These are phyloP conservation scores for Eupithecia abbreviata DNA, from an alignment of 2,888 invertebrate genomes.

Conservation along the genomic window DNA sequence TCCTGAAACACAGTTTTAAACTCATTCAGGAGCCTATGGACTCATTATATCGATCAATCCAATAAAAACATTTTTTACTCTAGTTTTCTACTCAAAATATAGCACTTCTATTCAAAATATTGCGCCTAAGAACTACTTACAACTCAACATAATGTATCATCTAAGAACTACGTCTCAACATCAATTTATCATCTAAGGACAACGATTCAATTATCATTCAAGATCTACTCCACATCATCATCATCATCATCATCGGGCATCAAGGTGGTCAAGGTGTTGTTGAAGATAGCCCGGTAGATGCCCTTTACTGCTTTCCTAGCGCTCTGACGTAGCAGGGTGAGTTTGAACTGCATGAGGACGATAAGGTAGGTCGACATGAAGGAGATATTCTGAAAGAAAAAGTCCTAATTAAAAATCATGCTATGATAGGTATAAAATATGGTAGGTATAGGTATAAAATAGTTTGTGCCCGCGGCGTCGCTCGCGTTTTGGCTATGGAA, in stretches of 20 bases:
- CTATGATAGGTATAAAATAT: neutral
- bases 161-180: neutral
- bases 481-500: too few species aligned
- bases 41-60: neutral
- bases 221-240: constrained; percentile 45
- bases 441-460: too few species aligned
- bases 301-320: constrained; percentile 65
- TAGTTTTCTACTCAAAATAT: neutral
- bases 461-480: too few species aligned
- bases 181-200: neutral
- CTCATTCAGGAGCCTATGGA: neutral
- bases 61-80: neutral
- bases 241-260: constrained; percentile 57
- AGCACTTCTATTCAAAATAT: neutral
- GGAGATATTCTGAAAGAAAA: constrained; percentile 84
- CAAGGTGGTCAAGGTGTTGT: constrained; percentile 61
- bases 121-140: neutral
- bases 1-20: neutral
- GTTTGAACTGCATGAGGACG: constrained; percentile 88
- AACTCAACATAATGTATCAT: neutral
- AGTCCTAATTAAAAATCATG: neutral
- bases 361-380: constrained; percentile 89
- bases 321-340: constrained; percentile 84
- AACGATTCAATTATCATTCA: neutral
- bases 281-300: constrained; percentile 64